Evolutionary conservation across 1,140 invertebrate genomes (phyloP), one percentile per base, ranked within the genome.

Genomic region (Ephestia elutella): DNA sequence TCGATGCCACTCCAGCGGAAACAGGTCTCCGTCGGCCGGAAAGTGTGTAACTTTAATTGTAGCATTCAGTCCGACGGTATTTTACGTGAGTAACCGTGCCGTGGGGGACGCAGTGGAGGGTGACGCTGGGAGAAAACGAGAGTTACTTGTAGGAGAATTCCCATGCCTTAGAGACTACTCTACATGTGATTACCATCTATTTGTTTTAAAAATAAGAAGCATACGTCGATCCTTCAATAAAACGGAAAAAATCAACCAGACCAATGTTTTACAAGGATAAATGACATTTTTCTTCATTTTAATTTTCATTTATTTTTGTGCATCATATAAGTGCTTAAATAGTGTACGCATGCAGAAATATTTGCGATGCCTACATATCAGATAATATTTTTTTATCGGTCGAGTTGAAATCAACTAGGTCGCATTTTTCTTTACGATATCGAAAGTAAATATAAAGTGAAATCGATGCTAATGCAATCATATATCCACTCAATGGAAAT

Each of bases 81-180:
- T 59, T 72, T 70, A 66, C 65, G 60, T 60, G 59, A 66, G 44
- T 71, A 65, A 56, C 15, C 38, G 60, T 67, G 59, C 15, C 38
- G 60, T 67, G 59, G 78, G 81, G 76, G 80, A 75, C 25, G 38
- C 77, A 78, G 49, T 73, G 62, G 65, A 81, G 73, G 69, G 68
- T 85, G 77, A 81, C 76, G 68, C 38, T 68, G 66, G 66, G 65
- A 66, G 78, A 81, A 81, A 79, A 63, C 59, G 75, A 80, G 69
- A 78, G 78, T 78, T 60, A 63, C 58, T 48, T 58, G 48, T 35
- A n/a, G n/a, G n/a, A n/a, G 18, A 35, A 54, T 44, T 44, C 38
- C 38, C 38, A 44, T 44, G n/a, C 5, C n/a, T n/a, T 1, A 44
- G n/a, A n/a, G 15, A 44, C 30, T 32, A 32, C 21, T 35, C 32